These are phyloP conservation scores for Drosophila insularis DNA, from an alignment of 1,140 invertebrate genomes.

Conservation along the genomic window DNA sequence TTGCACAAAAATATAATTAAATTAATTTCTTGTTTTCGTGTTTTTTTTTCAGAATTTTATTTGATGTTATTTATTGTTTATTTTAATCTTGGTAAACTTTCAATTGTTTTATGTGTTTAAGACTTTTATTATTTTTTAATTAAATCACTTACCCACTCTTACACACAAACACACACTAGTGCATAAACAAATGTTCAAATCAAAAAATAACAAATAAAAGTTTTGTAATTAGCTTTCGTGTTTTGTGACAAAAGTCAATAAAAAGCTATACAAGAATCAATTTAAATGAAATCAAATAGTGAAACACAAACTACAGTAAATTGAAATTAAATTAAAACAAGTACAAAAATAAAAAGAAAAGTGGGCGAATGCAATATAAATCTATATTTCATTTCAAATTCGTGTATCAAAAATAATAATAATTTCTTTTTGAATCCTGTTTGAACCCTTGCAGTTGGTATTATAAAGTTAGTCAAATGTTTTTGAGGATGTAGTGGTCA, in stretches of 20 bases:
- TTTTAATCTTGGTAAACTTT: constrained; percentile 31
- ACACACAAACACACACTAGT: background rate
- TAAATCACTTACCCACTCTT: constrained; percentile 1
- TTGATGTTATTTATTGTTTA: background rate
- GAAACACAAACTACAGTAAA: constrained; percentile 26
- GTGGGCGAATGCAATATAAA: background rate
- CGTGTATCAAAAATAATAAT: no score
- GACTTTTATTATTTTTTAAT: constrained; percentile 47
- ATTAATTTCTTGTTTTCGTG: background rate
- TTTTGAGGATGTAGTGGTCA: no score
- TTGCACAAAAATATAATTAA: background rate
- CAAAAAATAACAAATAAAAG: background rate
- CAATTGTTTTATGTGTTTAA: constrained; percentile 1
- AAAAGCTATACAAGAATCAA: constrained; percentile 13
- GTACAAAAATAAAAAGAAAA: background rate
- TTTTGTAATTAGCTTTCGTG: constrained; percentile 3
- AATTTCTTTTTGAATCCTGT: no score
- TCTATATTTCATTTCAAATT: no score
- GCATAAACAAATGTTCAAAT: constrained; percentile 1
- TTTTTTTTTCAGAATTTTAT: background rate
- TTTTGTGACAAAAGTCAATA: background rate
- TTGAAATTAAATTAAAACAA: constrained; percentile 13
- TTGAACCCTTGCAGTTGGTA: no score
- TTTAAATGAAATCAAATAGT: constrained; percentile 18
- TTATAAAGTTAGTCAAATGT: no score